Evolutionary conservation across 2,888 invertebrate genomes (phyloP).

Genomic region (Archips crataeganus): DNA sequence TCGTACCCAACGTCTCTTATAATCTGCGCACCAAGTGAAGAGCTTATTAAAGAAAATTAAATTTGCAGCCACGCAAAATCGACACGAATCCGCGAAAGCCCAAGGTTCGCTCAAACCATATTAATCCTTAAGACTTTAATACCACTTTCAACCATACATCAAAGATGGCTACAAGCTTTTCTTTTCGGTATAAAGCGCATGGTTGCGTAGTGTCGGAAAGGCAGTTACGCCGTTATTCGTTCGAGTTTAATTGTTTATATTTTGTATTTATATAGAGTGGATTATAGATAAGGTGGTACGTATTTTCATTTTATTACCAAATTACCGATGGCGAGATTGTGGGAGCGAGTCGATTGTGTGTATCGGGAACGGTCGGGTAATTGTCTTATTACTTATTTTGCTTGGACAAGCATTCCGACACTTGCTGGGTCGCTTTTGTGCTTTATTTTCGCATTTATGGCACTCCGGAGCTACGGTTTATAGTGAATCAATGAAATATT

Average conservation of each 20-base stretch:
- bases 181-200: conserved; percentile 42
- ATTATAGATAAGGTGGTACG: conserved; percentile 81
- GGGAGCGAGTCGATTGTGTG: conserved; percentile 70
- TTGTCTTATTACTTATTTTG: conserved; percentile 74
- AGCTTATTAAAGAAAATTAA: conserved; percentile 85
- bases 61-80: conserved; percentile 81
- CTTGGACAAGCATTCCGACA: conserved; percentile 66
- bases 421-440: conserved; percentile 40
- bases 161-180: conserved; percentile 39
- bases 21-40: conserved; percentile 46
- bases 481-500: background rate
- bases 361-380: conserved; percentile 80
- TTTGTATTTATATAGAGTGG: conserved; percentile 79
- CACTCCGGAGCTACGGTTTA: background rate
- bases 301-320: conserved; percentile 87
- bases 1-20: conserved; percentile 53
- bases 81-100: conserved; percentile 72
- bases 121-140: conserved; percentile 61
- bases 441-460: conserved; percentile 26
- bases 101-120: conserved; percentile 58
- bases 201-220: conserved; percentile 41
- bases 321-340: conserved; percentile 84
- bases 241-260: conserved; percentile 72
- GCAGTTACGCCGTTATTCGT: conserved; percentile 54
- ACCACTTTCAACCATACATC: conserved; percentile 54